A percentile compares a stretch with the other conserved stretches of the same genome.
Conservation (phyloP, 37 sponge, comb jelly and placozoan genomes). For the Dysidea cf. avara region DNA sequence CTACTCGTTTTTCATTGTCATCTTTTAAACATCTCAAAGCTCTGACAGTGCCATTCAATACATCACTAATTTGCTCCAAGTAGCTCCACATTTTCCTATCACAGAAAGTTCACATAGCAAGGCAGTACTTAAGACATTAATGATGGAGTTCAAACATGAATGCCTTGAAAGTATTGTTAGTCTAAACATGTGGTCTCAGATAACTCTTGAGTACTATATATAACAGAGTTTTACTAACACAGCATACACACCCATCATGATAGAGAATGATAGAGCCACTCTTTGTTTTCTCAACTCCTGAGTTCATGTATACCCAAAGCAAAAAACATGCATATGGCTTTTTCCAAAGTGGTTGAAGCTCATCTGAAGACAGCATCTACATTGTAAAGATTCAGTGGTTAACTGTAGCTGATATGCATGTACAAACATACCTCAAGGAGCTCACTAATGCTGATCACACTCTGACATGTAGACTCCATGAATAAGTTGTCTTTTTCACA, state of each 20-base stretch:
- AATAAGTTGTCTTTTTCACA: slow-evolving; percentile 66
- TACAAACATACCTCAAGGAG: too few relatives aligned
- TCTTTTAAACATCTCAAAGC: slow-evolving; percentile 1
- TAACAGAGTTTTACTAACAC: too few relatives aligned
- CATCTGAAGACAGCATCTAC: too few relatives aligned
- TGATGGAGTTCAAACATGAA: too few relatives aligned
- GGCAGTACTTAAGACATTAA: too few relatives aligned
- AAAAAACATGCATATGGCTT: slow-evolving; percentile 65
- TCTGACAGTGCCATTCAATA: background rate
- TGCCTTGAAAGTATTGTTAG: too few relatives aligned
- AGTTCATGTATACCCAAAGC: slow-evolving; percentile 64
- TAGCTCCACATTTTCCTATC: slow-evolving; percentile 36
- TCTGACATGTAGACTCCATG: slow-evolving; percentile 83
- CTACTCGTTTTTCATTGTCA: background rate
- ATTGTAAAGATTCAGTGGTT: too few relatives aligned
- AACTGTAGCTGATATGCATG: too few relatives aligned
- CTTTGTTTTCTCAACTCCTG: slow-evolving; percentile 29
- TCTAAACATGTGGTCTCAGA: too few relatives aligned
- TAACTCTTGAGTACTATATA: too few relatives aligned
- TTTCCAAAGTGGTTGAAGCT: slow-evolving; percentile 58
- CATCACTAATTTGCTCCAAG: background rate
- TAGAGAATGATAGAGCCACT: slow-evolving; percentile 32
- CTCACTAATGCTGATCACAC: slow-evolving; percentile 46
- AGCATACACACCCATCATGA: slow-evolving; percentile 39
- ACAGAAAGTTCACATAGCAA: too few relatives aligned